Evolutionary conservation across 1,140 invertebrate genomes (phyloP), one percentile per base, ranked within the genome.

Genomic region (Lithobius niger): DNA sequence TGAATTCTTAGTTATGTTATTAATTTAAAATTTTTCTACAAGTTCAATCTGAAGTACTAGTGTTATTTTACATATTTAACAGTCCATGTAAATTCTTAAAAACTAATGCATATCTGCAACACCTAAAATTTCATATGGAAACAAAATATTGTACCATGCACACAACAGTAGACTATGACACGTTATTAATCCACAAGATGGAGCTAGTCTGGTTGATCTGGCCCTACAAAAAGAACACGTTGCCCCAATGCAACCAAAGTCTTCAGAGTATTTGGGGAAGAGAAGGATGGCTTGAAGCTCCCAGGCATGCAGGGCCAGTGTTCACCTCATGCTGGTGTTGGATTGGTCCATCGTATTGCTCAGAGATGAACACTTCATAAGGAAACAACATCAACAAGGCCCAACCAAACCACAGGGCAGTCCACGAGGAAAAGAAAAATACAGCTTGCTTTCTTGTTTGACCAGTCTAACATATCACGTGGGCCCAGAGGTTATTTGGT

Each of bases 51-150:
- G 48, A 50, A 50, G 24, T 25, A 50, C 48, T 50, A 50, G 44
- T 27, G 10, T 4, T 53, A 53, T 15, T 53, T 53, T 53, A 53
- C 52, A 53, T 53, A 53, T 53, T 26, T 57, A 65, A 64, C 63
- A 65, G 57, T 59, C 62, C 63, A 62, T 63, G 59, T 57, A 62
- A 62, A 62, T 59, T 62, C 52, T 61, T 61, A 62, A 48, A 59
- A 63, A 61, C 59, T 62, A 62, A 61, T 64, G 59, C 57, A 62
- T 61, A 59, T 55, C 59, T 58, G 59, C 57, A 57, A 61, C 60
- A 64, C 53, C 60, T 63, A 63, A 44, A 57, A 58, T 57, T 19
- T 40, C 55, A 60, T 62, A 59, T 59, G 58, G 58, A 65, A 57
- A 60, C 57, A 61, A 58, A 58, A 64, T 59, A 56, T 59, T 57